Evolutionary conservation across 2,797 vertebrate species (phyloP), one percentile per base, ranked within the genome.

Genomic region (Cottoperca gobio): DNA sequence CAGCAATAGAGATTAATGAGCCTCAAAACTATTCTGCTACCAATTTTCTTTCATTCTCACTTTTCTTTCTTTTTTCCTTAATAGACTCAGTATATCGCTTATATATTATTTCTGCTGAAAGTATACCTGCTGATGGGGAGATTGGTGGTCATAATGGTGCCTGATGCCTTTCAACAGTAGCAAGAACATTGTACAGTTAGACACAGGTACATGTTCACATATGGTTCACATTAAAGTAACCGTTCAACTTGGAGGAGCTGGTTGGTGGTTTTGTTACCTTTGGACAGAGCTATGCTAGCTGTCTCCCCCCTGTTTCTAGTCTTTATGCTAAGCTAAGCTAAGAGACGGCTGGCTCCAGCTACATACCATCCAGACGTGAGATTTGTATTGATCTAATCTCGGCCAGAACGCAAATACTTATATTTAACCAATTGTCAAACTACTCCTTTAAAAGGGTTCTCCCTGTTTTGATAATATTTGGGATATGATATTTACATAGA

Each of bases 1-100:
- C 84, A 83, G 78, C 80, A 81, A 82, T 79, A 69, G 63, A 86
- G 82, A 93, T 91, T 87, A 91, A 93, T 86, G 65, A 86, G 37
- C 16, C 58, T 86, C 64, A 68, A 61, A 76, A 75, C 78, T 53
- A 82, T 76, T 58, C 24, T 54, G 24, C 10, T 26, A 0, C 53
- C 33, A 5, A 26, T 13, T 53, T 73, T 75, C 62, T 73, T 55
- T n/a, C 6, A 11, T n/a, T 73, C 2, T 59, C 53, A 10, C 67
- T 78, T 70, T 60, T 58, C 16, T 61, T 66, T 66, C 23, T 33
- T 55, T 72, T 43, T 24, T 8, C 19, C 14, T n/a, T 78, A 81
- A 83, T 70, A 39, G 50, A 70, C 65, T 57, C 3, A 14, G 40
- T 57, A 48, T 61, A 62, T n/a, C 28, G 58, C 49, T 57, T 80